Conservation (phyloP, 2,888 invertebrate species). For the Eurois occulta region DNA sequence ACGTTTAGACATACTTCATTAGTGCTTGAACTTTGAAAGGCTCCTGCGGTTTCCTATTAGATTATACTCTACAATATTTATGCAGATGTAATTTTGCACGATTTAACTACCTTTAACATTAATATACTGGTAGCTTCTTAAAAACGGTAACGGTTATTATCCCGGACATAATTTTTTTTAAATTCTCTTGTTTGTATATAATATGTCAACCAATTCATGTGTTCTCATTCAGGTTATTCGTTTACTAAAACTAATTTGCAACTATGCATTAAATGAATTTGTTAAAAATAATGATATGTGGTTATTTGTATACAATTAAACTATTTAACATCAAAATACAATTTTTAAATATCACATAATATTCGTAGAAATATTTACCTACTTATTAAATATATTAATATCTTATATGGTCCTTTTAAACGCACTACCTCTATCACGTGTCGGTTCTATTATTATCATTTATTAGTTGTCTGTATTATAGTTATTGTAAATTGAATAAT, state of each 20-base stretch:
- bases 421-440: slow-evolving; percentile 81
- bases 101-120: slow-evolving; percentile 43
- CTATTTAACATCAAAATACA: slow-evolving; percentile 86
- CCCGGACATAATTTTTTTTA: slow-evolving; percentile 35
- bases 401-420: slow-evolving; percentile 81
- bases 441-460: slow-evolving; percentile 67
- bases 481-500: slow-evolving; percentile 46
- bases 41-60: slow-evolving; percentile 47
- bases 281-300: slow-evolving; percentile 89
- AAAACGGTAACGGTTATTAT: slow-evolving; percentile 36
- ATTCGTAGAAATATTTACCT: slow-evolving; percentile 85
- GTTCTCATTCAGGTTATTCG: slow-evolving; percentile 53
- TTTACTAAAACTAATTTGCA: slow-evolving; percentile 68
- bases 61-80: slow-evolving; percentile 44
- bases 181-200: slow-evolving; percentile 59
- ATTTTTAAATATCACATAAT: slow-evolving; percentile 89
- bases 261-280: slow-evolving; percentile 72
- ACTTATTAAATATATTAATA: slow-evolving; percentile 84
- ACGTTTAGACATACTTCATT: slow-evolving; percentile 60
- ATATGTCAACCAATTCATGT: slow-evolving; percentile 53
- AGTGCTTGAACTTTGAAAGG: slow-evolving; percentile 64
- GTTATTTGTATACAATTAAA: slow-evolving; percentile 85
- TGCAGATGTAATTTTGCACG: slow-evolving; percentile 47
- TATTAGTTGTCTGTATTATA: slow-evolving; percentile 43
- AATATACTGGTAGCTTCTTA: slow-evolving; percentile 48